Evolutionary conservation across 2,113 vertebrate species (phyloP).

Genomic region (Polypterus bichir): DNA sequence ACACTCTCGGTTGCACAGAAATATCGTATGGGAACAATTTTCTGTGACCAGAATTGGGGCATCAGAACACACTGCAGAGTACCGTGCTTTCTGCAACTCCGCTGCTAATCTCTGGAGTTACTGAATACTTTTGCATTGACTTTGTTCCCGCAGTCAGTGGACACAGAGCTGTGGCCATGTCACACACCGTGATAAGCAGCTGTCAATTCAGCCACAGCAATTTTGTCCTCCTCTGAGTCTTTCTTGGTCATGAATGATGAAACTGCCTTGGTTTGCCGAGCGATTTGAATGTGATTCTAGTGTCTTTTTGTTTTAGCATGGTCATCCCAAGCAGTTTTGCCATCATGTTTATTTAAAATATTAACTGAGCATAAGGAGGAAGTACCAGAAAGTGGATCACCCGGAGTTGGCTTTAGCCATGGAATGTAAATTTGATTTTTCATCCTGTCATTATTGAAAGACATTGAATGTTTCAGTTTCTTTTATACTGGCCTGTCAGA

Average conservation of each 20-base stretch:
- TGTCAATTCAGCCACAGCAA: not conserved
- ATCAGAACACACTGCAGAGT: slow-evolving; percentile 2
- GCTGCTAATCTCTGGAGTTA: slow-evolving; percentile 1
- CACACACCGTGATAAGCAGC: not conserved
- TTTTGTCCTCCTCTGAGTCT: not conserved
- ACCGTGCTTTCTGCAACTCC: not conserved
- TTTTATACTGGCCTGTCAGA: too few species aligned
- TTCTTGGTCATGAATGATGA: not conserved
- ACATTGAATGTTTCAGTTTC: too few species aligned
- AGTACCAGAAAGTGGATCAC: too few species aligned
- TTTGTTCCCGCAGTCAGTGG: slow-evolving; percentile 12
- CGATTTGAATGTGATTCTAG: too few species aligned
- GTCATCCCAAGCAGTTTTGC: too few species aligned
- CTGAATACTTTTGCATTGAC: slow-evolving; percentile 7
- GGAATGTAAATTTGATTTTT: too few species aligned
- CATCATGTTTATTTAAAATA: too few species aligned
- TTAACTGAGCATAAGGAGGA: too few species aligned
- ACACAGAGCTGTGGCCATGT: slow-evolving; percentile 12
- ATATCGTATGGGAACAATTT: slow-evolving; percentile 9
- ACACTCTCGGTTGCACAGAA: not conserved
- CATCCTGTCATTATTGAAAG: too few species aligned
- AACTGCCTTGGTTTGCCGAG: not conserved
- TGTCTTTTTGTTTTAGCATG: too few species aligned
- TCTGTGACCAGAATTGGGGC: not conserved
- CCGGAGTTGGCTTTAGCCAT: too few species aligned